phyloP scores from a whole-genome alignment of 2,797 vertebrate species.

The Dendrocincla fuliginosa region DNA sequence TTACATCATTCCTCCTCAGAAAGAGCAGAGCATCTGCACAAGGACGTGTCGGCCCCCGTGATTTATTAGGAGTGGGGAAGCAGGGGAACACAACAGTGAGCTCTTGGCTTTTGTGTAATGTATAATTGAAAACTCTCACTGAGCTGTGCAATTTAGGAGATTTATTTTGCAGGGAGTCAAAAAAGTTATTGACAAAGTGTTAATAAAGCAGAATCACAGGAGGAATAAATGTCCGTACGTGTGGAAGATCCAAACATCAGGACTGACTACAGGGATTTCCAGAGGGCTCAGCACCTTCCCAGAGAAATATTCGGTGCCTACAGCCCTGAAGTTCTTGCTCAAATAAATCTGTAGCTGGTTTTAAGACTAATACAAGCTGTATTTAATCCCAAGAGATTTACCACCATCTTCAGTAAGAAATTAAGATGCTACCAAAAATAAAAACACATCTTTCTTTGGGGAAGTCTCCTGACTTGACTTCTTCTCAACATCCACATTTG shows the following conservation, averaged over 20 bases:
- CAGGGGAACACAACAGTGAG: background rate
- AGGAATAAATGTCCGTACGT: fast-evolving
- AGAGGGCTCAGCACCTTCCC: background rate
- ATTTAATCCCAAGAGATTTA: background rate
- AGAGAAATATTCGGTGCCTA: fast-evolving
- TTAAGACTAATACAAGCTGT: background rate
- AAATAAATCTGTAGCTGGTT: background rate
- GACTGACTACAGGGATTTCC: background rate
- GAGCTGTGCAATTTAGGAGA: background rate
- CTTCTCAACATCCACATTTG: background rate
- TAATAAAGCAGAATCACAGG: background rate
- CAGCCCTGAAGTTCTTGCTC: background rate
- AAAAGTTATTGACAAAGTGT: background rate
- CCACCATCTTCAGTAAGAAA: background rate
- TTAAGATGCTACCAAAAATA: background rate
- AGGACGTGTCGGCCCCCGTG: background rate
- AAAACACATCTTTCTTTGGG: background rate
- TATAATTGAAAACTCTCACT: background rate
- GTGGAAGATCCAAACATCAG: background rate
- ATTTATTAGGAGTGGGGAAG: background rate
- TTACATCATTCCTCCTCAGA: constrained; percentile 23
- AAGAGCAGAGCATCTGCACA: background rate
- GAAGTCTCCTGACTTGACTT: background rate
- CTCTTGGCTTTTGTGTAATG: background rate
- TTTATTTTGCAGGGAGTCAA: background rate